These are phyloP conservation scores for Plebejus melissa DNA, from an alignment of 2,888 invertebrate genomes.

Conservation along the genomic window DNA sequence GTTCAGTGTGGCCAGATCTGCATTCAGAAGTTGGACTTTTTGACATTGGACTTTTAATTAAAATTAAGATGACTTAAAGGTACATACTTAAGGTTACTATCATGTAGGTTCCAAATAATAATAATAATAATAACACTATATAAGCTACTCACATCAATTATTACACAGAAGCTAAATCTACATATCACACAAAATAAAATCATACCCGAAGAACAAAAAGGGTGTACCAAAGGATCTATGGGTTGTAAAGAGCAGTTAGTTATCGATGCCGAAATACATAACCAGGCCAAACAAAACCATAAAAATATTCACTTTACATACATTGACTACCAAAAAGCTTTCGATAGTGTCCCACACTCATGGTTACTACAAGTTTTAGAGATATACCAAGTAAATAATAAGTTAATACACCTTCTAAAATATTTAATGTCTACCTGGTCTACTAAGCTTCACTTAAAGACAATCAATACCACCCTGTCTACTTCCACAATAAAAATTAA, in stretches of 20 bases:
- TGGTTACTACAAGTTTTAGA: not conserved
- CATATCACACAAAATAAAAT: constrained; percentile 29
- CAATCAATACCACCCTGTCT: not conserved
- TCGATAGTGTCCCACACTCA: constrained; percentile 1
- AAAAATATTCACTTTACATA: constrained; percentile 30
- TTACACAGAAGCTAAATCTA: not conserved
- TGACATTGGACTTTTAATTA: no score
- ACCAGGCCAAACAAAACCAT: constrained; percentile 28
- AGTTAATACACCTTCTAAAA: constrained; percentile 9
- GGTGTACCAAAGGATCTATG: no score
- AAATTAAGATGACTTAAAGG: no score
- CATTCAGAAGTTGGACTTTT: no score
- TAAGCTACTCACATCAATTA: constrained; percentile 12
- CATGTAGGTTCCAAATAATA: no score
- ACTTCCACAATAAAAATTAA: not conserved
- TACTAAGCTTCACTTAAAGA: constrained; percentile 14
- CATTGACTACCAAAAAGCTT: constrained; percentile 30
- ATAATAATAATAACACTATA: no score
- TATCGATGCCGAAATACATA: constrained; percentile 30
- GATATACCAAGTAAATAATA: constrained; percentile 26
- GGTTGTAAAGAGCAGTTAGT: constrained; percentile 19
- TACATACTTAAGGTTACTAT: no score
- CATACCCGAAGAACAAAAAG: constrained; percentile 7
- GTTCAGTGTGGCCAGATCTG: no score
- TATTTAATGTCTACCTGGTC: constrained; percentile 26